phyloP scores from a whole-genome alignment of 2,888 invertebrate genomes.

The Ommatoiulus sabulosus region DNA sequence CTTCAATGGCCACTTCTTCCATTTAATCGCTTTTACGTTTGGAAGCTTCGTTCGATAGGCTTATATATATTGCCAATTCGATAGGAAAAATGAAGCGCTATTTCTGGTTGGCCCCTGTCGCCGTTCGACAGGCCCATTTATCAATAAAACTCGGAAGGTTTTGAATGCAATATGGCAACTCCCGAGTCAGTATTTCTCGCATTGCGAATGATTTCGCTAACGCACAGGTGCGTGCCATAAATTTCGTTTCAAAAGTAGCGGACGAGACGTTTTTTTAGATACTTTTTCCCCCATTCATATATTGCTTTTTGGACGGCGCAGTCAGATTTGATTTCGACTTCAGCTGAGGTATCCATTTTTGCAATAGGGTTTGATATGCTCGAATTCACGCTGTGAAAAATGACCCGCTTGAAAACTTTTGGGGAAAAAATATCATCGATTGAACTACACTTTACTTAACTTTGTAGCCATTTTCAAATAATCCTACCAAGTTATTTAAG shows the following conservation, averaged over 20 bases:
- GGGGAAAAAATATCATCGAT: not conserved
- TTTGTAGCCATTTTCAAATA: conserved; percentile 30
- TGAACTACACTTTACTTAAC: conserved; percentile 26
- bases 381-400: conserved; percentile 36
- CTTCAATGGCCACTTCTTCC: conserved; percentile 4
- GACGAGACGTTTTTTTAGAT: conserved; percentile 31
- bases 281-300: not conserved
- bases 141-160: not conserved
- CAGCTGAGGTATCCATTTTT: not conserved
- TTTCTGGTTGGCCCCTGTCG: not conserved
- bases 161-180: conserved; percentile 37
- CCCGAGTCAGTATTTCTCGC: conserved; percentile 38
- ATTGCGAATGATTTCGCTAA: conserved; percentile 26
- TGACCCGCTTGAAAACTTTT: not conserved
- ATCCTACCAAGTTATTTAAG: conserved; percentile 29
- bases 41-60: not conserved
- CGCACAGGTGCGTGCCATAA: conserved; percentile 41
- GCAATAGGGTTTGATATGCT: conserved; percentile 28
- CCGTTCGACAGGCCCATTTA: not conserved
- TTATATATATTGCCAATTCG: not conserved
- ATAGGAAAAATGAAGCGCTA: not conserved
- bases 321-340: conserved; percentile 32
- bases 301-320: not conserved
- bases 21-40: conserved; percentile 16
- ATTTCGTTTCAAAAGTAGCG: conserved; percentile 31